Base-by-base conservation (phyloP, 1,140 invertebrate genomes). In the Cherax destructor region DNA sequence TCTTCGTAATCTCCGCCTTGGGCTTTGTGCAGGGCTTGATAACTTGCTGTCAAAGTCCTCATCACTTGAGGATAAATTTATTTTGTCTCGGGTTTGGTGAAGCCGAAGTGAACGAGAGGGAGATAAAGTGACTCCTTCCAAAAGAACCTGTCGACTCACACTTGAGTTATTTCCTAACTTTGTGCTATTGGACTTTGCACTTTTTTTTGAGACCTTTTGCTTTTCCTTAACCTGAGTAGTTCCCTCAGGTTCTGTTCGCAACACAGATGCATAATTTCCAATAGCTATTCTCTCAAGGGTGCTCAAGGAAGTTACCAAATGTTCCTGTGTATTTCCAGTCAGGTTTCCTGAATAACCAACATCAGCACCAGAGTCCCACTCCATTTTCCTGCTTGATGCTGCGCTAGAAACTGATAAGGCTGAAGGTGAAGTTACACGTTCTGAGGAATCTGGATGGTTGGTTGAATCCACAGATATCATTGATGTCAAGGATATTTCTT, bases 351-450 rank as follows among this genome's bases (percentile, higher is more conserved):
- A 30, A 85, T 97, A 97, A 7, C 97, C 97, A 74, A 97, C 96
- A 94, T 97, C 97, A 10, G 96, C 97, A 79, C 97, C 96, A 91
- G 96, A 97, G 93, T 97, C 97, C 97, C 97, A 97, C 94, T 97
- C 97, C 7, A 97, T 94, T 91, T 96, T 96, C 11, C 96, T 95
- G 92, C 96, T 95, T 3, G 96, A 97, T 4, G 95, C 95, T 0
- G 96, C 94, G 93, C 96, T 97, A 83, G 96, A 96, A 56, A 96
- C 95, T 18, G 96, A 96, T 10, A 93, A 76, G 52, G 91, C 92
- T 9, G 92, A 93, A 6, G 92, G 92, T 47, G 92, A 93, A 30
- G 89, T 92, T n/a, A 88, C 91, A 78, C 91, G 69, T 18, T 88
- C 87, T 30, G 83, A 88, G 18, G 86, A 88, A 11, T 88, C 83